These are phyloP conservation scores for Erythrocebus patas DNA, from an alignment of 2,113 vertebrate species.

Conservation along the genomic window DNA sequence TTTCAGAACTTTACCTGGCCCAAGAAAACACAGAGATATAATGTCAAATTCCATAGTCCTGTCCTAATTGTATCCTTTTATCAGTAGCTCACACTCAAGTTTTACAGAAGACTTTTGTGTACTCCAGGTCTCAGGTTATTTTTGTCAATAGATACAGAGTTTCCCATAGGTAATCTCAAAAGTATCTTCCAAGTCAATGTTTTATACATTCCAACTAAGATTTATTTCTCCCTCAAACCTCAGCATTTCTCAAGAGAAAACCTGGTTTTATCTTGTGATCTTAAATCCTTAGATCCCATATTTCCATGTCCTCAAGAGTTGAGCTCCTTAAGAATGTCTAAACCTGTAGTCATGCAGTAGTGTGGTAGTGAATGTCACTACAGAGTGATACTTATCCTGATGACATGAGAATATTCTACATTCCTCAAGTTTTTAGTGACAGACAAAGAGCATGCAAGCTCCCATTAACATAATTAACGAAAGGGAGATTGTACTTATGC, in stretches of 20 bases:
- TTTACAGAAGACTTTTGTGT: neutral
- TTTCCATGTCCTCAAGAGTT: neutral
- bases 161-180: neutral
- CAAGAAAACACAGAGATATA: neutral
- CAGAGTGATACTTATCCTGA: neutral
- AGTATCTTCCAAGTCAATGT: neutral
- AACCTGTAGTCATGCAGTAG: neutral
- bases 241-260: neutral
- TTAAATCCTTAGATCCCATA: neutral
- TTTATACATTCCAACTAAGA: neutral
- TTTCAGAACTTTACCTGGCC: neutral
- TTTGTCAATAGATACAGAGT: neutral
- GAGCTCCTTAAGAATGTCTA: neutral
- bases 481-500: neutral
- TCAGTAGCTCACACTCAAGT: neutral
- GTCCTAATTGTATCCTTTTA: neutral
- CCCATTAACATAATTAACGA: slow-evolving; percentile 25
- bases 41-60: neutral
- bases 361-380: neutral
- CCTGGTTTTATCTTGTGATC: neutral
- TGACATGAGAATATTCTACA: neutral
- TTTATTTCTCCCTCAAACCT: neutral
- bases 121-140: neutral
- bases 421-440: neutral
- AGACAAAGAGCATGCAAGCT: neutral